Evolutionary conservation across 2,888 invertebrate genomes (phyloP).

Genomic region (Monoplex corrugatus): DNA sequence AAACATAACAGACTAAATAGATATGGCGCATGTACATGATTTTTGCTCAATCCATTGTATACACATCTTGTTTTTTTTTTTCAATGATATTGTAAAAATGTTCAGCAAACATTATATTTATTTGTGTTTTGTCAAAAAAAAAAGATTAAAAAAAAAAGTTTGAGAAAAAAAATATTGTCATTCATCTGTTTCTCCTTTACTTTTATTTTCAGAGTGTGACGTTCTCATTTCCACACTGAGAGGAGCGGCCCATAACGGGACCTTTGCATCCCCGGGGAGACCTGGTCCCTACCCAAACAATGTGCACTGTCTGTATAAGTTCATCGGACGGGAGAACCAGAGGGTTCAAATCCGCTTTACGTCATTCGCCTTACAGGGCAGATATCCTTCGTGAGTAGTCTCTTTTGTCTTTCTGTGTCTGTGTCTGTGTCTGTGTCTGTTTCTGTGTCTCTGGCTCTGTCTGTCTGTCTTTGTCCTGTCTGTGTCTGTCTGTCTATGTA

Average conservation of each 20-base stretch:
- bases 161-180: background rate
- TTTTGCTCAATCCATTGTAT: too few species aligned
- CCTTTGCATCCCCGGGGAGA: conserved; percentile 75
- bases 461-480: background rate
- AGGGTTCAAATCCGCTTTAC: conserved; percentile 95
- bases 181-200: background rate
- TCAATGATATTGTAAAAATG: background rate
- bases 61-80: background rate
- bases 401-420: too few species aligned
- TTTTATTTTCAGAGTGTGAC: conserved; percentile 66
- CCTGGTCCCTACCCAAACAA: conserved; percentile 75
- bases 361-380: conserved; percentile 94
- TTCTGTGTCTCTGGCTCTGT: too few species aligned
- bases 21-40: too few species aligned
- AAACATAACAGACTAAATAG: too few species aligned
- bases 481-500: conserved; percentile 23
- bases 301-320: conserved; percentile 89
- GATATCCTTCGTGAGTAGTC: conserved; percentile 94
- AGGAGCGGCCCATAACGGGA: conserved; percentile 64
- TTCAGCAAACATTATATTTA: background rate
- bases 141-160: too few species aligned
- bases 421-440: too few species aligned
- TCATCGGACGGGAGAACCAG: conserved; percentile 93
- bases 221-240: conserved; percentile 67
- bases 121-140: background rate